Percentiles rank a stretch among this genome's conserved stretches.
Conservation (phyloP, 64 coral and sea anemone genomes). For the Actinia equina region DNA sequence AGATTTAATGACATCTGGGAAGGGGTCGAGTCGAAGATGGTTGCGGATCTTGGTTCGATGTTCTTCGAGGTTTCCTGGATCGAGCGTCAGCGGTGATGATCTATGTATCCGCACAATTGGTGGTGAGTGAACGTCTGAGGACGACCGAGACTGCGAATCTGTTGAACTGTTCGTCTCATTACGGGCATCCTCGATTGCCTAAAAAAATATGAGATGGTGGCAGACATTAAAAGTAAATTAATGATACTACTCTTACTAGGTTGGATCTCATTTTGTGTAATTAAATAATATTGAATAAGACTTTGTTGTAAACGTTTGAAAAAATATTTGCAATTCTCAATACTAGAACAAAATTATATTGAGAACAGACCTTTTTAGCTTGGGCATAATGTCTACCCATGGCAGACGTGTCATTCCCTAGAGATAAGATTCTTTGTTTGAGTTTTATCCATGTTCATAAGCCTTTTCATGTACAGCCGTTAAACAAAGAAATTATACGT, state of each 20-base stretch:
- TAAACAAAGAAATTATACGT: no score
- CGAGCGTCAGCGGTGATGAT: conserved; percentile 52
- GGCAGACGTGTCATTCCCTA: no score
- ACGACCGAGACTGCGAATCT: conserved; percentile 37
- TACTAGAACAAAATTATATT: no score
- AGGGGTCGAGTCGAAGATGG: conserved; percentile 16
- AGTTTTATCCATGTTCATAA: no score
- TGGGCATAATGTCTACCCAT: no score
- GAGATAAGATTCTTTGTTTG: no score
- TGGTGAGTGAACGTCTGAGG: conserved; percentile 54
- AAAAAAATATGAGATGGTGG: not conserved
- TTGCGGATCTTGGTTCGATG: not conserved
- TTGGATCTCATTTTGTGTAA: no score
- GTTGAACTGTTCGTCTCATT: conserved; percentile 46
- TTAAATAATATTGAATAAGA: no score
- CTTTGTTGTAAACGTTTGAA: not conserved
- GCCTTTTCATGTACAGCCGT: no score
- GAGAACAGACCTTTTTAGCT: no score
- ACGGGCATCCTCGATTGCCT: conserved; percentile 81
- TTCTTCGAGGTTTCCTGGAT: not conserved
- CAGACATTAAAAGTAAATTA: not conserved
- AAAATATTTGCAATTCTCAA: not conserved
- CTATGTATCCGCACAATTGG: conserved; percentile 69
- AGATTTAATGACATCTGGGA: conserved; percentile 97
- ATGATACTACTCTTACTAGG: no score